phyloP scores from a whole-genome alignment of 2,888 invertebrate species.

The Cheiracanthium punctorium region DNA sequence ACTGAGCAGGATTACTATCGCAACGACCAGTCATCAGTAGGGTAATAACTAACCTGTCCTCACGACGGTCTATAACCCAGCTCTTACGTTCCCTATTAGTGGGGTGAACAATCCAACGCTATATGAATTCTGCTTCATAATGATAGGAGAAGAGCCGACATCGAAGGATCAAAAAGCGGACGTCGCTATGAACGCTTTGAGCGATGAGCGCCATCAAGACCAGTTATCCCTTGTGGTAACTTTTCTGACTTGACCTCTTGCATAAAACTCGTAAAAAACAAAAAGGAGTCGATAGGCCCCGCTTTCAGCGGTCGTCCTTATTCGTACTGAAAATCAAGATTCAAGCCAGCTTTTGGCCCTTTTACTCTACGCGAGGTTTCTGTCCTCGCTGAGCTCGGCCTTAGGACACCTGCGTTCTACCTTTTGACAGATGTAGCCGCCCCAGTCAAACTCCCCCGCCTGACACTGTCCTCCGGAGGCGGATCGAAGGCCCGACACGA shows the following conservation, averaged over 20 bases:
- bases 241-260: constrained; percentile 76
- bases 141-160: constrained; percentile 77
- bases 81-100: too few relatives aligned
- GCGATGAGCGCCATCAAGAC: constrained; percentile 76
- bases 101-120: too few relatives aligned
- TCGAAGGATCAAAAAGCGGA: constrained; percentile 77
- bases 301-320: constrained; percentile 80
- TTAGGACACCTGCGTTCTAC: constrained; percentile 82
- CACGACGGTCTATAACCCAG: constrained; percentile 83
- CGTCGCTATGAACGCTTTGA: constrained; percentile 76
- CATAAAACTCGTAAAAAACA: constrained; percentile 78
- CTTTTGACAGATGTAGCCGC: constrained; percentile 74
- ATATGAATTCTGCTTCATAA: too few relatives aligned
- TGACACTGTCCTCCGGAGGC: too few relatives aligned
- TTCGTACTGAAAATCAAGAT: constrained; percentile 80
- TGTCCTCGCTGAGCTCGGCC: constrained; percentile 82
- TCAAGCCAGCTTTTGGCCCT: constrained; percentile 83
- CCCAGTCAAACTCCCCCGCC: neutral
- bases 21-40: constrained; percentile 73
- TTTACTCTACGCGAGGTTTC: constrained; percentile 85
- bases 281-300: constrained; percentile 83
- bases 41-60: constrained; percentile 77
- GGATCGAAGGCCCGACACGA: too few relatives aligned
- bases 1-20: constrained; percentile 80
- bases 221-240: constrained; percentile 76